Base-by-base conservation (phyloP, 2,113 vertebrate genomes). In the Brachyhypopomus occidentalis region DNA sequence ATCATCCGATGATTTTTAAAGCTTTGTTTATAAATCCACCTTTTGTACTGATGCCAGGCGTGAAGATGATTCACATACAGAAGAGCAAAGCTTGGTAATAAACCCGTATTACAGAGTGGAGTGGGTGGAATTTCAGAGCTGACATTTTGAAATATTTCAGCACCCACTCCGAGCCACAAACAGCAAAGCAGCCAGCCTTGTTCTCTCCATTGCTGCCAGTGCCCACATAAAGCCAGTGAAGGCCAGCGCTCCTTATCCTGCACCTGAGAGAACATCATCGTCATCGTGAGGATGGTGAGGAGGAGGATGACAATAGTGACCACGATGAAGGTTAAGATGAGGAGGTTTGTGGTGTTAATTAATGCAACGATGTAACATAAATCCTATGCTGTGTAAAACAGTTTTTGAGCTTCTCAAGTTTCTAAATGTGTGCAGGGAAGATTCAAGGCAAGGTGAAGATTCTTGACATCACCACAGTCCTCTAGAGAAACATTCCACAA, bases 91-190 rank as follows among this genome's bases (percentile, higher is more conserved):
- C 52, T 79, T 78, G 74, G 80, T 85, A 84, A 86, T 84, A 86
- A 75, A 82, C 80, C 77, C 56, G 80, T 69, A 86, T 86, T 86
- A 84, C 83, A 82, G 80, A 70, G 25, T 22, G 77, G 69, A 72
- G 80, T 84, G 83, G 83, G 80, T 74, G 85, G 77, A 87, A 85
- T 83, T 75, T 78, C 38, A 48, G 60, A 81, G 75, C 73, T 84
- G 82, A 83, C 70, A 86, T 85, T 78, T 83, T 27, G 70, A 83
- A 79, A 83, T 80, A 67, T 84, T 80, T 83, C 41, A 66, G 79
- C 73, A 74, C 79, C 79, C 79, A 84, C 83, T 72, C 48, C 23
- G 34, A 17, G 83, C 77, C 58, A 72, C 69, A 45, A 79, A 79
- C 55, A 41, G 25, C 36, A 66, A 41, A 56, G 36, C 38, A 72